Evolutionary conservation across 2,888 invertebrate species (phyloP).

Genomic region (Plebejus melissa): DNA sequence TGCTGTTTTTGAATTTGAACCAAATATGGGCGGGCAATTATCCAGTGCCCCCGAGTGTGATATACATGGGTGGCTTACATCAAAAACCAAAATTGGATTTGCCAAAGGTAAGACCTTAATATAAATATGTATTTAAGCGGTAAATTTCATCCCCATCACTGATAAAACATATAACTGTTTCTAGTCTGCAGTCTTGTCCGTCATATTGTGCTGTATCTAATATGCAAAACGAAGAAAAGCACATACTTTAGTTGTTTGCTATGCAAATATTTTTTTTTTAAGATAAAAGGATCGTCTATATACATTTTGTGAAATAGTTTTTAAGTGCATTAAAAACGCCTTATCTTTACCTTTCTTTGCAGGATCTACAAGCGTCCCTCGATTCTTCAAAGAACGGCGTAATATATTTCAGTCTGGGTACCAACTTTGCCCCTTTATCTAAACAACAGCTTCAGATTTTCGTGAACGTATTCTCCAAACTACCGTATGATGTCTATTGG

Average conservation of each 20-base stretch:
- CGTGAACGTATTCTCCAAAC: constrained; percentile 44
- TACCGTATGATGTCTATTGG: constrained; percentile 52
- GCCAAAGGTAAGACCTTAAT: constrained; percentile 44
- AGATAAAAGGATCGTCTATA: background rate
- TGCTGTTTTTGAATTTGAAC: constrained; percentile 57
- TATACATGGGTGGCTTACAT: constrained; percentile 57
- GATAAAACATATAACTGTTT: background rate
- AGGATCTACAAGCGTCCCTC: constrained; percentile 49
- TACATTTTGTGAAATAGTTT: background rate
- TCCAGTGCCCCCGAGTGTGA: constrained; percentile 53
- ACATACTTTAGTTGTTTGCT: too few relatives aligned
- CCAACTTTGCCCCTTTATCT: constrained; percentile 41
- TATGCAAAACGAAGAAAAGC: too few relatives aligned
- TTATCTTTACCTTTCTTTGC: constrained; percentile 27
- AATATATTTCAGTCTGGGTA: constrained; percentile 53
- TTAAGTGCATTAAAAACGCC: background rate
- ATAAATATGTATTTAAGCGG: background rate
- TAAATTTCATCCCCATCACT: background rate
- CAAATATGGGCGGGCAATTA: constrained; percentile 48
- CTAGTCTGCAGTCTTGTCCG: background rate
- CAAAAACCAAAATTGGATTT: constrained; percentile 47
- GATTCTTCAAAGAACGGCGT: constrained; percentile 50
- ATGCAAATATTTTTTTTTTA: background rate
- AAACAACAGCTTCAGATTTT: constrained; percentile 43
- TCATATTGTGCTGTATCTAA: background rate